These are phyloP conservation scores for Acanthurus lineatus DNA, from an alignment of 2,797 vertebrate genomes.

Conservation along the genomic window DNA sequence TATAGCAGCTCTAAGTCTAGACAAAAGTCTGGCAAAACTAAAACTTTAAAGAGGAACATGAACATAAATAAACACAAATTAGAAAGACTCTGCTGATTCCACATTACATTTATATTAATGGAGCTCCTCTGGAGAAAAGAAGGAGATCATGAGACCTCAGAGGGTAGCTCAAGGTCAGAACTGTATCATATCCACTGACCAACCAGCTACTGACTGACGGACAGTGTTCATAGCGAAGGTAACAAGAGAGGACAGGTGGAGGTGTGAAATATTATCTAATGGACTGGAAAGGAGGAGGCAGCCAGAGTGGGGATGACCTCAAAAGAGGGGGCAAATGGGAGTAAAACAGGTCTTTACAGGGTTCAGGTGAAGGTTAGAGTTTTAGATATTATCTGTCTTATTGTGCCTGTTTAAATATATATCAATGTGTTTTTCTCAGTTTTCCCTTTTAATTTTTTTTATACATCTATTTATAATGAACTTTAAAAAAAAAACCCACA, in stretches of 20 bases:
- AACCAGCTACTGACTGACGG: slow-evolving; percentile 46
- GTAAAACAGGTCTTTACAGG: background rate
- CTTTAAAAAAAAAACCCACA: background rate
- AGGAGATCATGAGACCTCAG: slow-evolving; percentile 37
- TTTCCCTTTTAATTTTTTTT: background rate
- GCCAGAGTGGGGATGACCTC: slow-evolving; percentile 23
- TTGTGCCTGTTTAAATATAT: background rate
- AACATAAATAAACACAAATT: no score
- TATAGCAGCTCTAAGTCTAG: background rate
- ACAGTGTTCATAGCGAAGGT: slow-evolving; percentile 54
- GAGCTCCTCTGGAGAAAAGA: background rate
- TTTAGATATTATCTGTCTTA: background rate
- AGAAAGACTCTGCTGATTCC: background rate
- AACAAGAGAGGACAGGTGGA: slow-evolving; percentile 71
- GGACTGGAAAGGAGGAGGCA: slow-evolving; percentile 26
- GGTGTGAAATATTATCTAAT: slow-evolving; percentile 82
- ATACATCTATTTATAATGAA: background rate
- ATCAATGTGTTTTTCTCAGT: background rate
- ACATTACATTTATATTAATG: background rate
- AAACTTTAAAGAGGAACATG: no score
- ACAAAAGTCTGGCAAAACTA: background rate
- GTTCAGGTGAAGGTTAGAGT: background rate
- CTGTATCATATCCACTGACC: slow-evolving; percentile 60
- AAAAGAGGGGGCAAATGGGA: slow-evolving; percentile 9
- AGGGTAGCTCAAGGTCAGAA: slow-evolving; percentile 65